Evolutionary conservation across 2,113 vertebrate species (phyloP), one percentile per base, ranked within the genome.

Genomic region (Bubo bubo): DNA sequence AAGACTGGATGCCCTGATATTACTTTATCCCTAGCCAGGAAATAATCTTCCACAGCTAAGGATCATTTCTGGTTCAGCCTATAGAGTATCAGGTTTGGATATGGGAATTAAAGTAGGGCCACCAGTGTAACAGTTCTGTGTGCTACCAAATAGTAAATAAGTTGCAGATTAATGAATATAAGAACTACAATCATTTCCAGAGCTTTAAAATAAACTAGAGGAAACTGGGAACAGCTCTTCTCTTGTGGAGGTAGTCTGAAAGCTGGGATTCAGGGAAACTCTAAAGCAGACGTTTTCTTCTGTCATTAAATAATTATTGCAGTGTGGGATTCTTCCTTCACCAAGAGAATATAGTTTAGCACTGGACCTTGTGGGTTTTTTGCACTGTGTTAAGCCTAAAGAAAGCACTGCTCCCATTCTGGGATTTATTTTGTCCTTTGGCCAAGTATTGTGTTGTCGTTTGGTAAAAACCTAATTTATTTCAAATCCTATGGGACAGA

Each of bases 361-460:
- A 24, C 15, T 19, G 41, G 4, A 60, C 4, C 6, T 79, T 5
- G 0, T 45, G 19, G 9, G 0, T 0, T 4, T 71, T 93, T 71
- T 87, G 15, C 39, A 84, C 30, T 2, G 3, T 24, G 9, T 34
- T 79, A 85, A 85, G 14, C 34, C 32, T 24, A 32, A n/a, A 79
- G 67, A 82, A 75, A 63, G 4, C 7, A 30, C 11, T 68, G 17
- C 6, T 79, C 4, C 22, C 10, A 14, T 88, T 76, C 45, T 23
- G 30, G 34, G 27, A 68, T 73, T 93, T 64, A 41, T 35, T 91
- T 85, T 72, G 35, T 76, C 12, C 39, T 88, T 76, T 79, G 24
- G 35, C 35, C 47, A 77, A 70, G 27, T 39, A 79, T 62, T 91
- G 12, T 62, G 14, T 32, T 60, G 24, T 58, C 21, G 72, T 66